Evolutionary conservation across 2,113 vertebrate genomes (phyloP).

Genomic region (Festucalex cinctus): DNA sequence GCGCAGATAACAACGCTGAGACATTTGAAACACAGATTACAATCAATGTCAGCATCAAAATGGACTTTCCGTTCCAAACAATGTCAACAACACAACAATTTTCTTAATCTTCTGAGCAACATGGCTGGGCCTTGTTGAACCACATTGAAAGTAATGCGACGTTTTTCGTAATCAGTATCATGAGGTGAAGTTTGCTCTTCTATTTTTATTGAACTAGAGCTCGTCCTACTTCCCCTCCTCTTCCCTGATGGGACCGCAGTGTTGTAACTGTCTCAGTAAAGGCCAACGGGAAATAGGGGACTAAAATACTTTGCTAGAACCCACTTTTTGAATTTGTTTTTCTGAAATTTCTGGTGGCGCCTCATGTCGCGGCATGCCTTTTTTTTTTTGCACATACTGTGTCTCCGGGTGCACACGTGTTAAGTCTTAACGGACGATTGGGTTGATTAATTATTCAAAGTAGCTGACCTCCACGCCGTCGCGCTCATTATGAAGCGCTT

Average conservation of each 20-base stretch:
- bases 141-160: conserved; percentile 16
- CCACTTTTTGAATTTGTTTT: conserved; percentile 50
- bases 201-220: conserved; percentile 73
- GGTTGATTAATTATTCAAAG: conserved; percentile 64
- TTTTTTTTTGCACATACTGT: conserved; percentile 26
- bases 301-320: conserved; percentile 70
- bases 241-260: conserved; percentile 64
- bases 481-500: conserved; percentile 56
- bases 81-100: background rate
- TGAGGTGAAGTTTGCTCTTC: conserved; percentile 54
- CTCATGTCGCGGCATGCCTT: conserved; percentile 14
- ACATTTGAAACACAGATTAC: conserved; percentile 1
- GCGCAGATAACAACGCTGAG: background rate
- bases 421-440: conserved; percentile 46
- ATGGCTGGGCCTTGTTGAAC: conserved; percentile 14
- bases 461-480: conserved; percentile 56
- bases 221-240: conserved; percentile 68
- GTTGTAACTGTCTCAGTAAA: conserved; percentile 66
- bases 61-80: background rate
- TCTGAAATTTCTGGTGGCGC: conserved; percentile 17
- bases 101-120: conserved; percentile 7
- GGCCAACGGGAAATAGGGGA: conserved; percentile 75
- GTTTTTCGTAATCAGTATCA: conserved; percentile 43
- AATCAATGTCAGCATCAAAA: background rate
- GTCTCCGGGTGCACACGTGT: conserved; percentile 28